phyloP scores from a whole-genome alignment of 2,888 invertebrate genomes.

The Eristalis pertinax region DNA sequence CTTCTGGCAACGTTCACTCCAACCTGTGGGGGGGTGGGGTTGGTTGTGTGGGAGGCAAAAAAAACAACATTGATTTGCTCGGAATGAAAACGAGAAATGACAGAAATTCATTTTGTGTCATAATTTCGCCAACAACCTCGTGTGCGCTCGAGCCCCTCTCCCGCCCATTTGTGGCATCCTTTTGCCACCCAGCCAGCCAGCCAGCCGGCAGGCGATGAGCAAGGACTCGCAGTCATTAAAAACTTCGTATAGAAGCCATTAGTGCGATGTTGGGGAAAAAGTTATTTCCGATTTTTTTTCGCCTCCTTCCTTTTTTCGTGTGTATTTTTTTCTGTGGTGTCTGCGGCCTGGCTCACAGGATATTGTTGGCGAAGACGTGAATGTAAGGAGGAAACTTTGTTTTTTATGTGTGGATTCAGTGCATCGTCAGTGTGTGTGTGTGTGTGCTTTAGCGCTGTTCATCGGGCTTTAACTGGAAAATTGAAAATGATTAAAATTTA shows the following conservation, averaged over 20 bases:
- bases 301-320: neutral
- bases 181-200: neutral
- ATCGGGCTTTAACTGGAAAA: constrained; percentile 37
- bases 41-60: too few species aligned
- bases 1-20: neutral
- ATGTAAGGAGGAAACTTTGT: neutral
- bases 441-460: constrained; percentile 8
- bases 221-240: constrained; percentile 58
- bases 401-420: neutral
- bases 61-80: constrained; percentile 36
- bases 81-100: constrained; percentile 38
- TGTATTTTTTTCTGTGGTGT: constrained; percentile 1
- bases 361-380: constrained; percentile 28
- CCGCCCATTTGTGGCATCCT: neutral
- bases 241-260: constrained; percentile 57
- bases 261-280: constrained; percentile 54
- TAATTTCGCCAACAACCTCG: constrained; percentile 15
- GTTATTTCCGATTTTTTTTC: constrained; percentile 45
- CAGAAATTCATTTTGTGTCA: constrained; percentile 48
- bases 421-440: neutral
- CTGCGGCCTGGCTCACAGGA: constrained; percentile 32
- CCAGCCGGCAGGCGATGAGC: constrained; percentile 11
- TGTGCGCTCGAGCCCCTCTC: neutral
- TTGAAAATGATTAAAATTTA: constrained; percentile 44
- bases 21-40: too few species aligned